Evolutionary conservation across 2,113 vertebrate genomes (phyloP).

Genomic region (Upupa epops): DNA sequence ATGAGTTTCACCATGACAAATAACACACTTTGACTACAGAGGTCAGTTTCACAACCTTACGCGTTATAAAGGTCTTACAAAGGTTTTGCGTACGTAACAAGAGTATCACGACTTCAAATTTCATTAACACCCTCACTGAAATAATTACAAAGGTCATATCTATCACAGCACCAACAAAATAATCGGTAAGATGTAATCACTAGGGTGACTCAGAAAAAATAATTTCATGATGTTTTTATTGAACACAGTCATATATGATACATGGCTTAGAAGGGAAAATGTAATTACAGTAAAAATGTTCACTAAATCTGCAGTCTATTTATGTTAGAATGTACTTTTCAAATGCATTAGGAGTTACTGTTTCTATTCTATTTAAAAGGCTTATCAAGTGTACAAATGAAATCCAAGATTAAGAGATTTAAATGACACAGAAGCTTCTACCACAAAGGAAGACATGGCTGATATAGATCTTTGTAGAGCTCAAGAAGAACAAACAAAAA

Average conservation of each 20-base stretch:
- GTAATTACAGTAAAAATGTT: slow-evolving; percentile 2
- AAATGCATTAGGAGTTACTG: slow-evolving; percentile 12
- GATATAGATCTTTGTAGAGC: background rate
- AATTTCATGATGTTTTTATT: background rate
- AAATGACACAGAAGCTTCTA: slow-evolving; percentile 3
- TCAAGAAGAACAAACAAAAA: background rate
- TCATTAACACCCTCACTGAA: background rate
- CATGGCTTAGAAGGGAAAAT: slow-evolving; percentile 13
- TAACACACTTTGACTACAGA: background rate
- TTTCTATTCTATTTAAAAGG: slow-evolving; percentile 14
- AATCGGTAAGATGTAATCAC: background rate
- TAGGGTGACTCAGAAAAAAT: background rate
- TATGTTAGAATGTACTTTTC: background rate
- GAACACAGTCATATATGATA: background rate
- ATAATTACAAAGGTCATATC: background rate
- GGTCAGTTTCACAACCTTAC: background rate
- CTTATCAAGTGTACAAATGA: slow-evolving; percentile 13
- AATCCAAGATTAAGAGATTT: slow-evolving; percentile 19
- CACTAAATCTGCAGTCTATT: background rate
- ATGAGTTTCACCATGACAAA: background rate
- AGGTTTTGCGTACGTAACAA: background rate
- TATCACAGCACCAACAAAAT: background rate
- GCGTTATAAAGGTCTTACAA: background rate
- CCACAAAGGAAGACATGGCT: background rate
- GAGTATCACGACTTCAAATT: background rate